Evolutionary conservation across 2,888 invertebrate genomes (phyloP).

Genomic region (Andrena dorsata): DNA sequence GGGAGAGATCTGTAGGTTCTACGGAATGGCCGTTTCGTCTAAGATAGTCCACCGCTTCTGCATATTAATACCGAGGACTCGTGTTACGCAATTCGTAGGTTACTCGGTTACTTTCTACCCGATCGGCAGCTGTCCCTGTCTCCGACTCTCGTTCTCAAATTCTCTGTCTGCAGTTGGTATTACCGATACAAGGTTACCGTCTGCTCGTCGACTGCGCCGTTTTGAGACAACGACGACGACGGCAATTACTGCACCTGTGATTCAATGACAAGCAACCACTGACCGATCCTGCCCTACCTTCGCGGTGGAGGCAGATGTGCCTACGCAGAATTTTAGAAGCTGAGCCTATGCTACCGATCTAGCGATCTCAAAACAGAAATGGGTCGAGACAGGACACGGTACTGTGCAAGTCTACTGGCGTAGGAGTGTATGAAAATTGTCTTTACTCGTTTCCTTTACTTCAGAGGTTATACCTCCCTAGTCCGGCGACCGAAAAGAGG

Average conservation of each 20-base stretch:
- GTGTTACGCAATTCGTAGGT: slow-evolving; percentile 73
- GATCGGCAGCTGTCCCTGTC: slow-evolving; percentile 59
- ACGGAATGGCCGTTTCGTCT: background rate
- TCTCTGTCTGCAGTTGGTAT: slow-evolving; percentile 30
- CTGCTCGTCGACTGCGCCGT: slow-evolving; percentile 39
- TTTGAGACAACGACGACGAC: slow-evolving; percentile 16
- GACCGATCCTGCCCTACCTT: slow-evolving; percentile 43
- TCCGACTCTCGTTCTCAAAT: slow-evolving; percentile 22
- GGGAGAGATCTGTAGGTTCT: background rate
- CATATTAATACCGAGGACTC: slow-evolving; percentile 60
- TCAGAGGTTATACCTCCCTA: no score
- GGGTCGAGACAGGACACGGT: background rate
- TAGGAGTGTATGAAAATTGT: no score
- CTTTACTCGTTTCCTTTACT: no score
- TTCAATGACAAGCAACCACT: slow-evolving; percentile 50
- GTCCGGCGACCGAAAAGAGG: no score
- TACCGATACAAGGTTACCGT: slow-evolving; percentile 67
- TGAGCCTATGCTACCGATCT: slow-evolving; percentile 26
- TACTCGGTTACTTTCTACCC: slow-evolving; percentile 77
- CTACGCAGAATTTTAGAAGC: background rate
- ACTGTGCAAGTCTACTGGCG: no score
- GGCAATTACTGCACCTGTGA: slow-evolving; percentile 64
- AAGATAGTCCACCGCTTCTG: slow-evolving; percentile 36
- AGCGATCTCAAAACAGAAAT: slow-evolving; percentile 42
- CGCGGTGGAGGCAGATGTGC: slow-evolving; percentile 26